Percentiles rank a stretch among this genome's conserved stretches.
Evolutionary conservation across 2,113 vertebrate genomes (phyloP).

Genomic region (Microcebus murinus): DNA sequence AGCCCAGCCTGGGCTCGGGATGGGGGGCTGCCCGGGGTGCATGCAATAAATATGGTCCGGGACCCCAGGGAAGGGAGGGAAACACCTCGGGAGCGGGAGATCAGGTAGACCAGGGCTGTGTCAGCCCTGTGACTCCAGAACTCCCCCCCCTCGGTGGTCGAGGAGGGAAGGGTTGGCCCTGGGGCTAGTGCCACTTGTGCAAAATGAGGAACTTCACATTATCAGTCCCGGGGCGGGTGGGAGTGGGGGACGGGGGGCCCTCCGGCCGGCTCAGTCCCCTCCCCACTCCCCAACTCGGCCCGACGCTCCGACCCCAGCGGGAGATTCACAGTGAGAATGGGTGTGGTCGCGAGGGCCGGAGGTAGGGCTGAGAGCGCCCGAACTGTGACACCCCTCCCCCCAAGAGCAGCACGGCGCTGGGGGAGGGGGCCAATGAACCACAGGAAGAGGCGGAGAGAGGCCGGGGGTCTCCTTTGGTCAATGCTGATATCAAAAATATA

Average conservation of each 20-base stretch:
- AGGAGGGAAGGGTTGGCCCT: slow-evolving; percentile 64
- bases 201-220: slow-evolving; percentile 84
- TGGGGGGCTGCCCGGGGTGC: slow-evolving; percentile 71
- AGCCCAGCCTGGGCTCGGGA: slow-evolving; percentile 62
- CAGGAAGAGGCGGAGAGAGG: slow-evolving; percentile 72
- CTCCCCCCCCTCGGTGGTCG: not conserved
- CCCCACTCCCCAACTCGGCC: slow-evolving; percentile 67
- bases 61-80: slow-evolving; percentile 52
- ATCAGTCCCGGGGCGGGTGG: slow-evolving; percentile 78
- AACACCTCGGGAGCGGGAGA: slow-evolving; percentile 44
- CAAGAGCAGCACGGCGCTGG: slow-evolving; percentile 69
- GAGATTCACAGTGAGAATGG: slow-evolving; percentile 83
- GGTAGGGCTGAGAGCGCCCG: slow-evolving; percentile 78
- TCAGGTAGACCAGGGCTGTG: slow-evolving; percentile 12
- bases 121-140: slow-evolving; percentile 49
- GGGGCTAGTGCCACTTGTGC: slow-evolving; percentile 83
- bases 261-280: slow-evolving; percentile 78
- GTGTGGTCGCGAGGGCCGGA: slow-evolving; percentile 81
- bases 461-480: slow-evolving; percentile 79
- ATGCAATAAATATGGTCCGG: slow-evolving; percentile 81
- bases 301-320: slow-evolving; percentile 75
- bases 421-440: slow-evolving; percentile 67
- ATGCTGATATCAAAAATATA: slow-evolving; percentile 79
- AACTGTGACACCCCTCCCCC: slow-evolving; percentile 67
- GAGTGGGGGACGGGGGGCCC: slow-evolving; percentile 62